Evolutionary conservation across 2,888 invertebrate species (phyloP), one percentile per base, ranked within the genome.

Genomic region (Belgica antarctica): DNA sequence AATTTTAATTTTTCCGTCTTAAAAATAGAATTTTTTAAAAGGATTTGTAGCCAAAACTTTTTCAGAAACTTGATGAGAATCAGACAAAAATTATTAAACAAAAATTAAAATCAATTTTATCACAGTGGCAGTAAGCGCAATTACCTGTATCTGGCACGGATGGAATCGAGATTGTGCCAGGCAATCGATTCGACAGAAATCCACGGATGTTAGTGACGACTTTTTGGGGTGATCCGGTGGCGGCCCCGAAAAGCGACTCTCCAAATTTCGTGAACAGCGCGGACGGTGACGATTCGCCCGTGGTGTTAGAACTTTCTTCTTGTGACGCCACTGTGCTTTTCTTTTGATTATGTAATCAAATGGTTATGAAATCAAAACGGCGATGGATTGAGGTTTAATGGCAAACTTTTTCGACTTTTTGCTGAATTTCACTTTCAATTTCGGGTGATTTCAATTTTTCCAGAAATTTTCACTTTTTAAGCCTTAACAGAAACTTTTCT

Each of bases 121-220:
- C n/a, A n/a, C n/a, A 34, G 12, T 8, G 34, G 34, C 34, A 34
- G 34, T 34, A 34, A 34, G 34, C 12, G 34, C n/a, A 41, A 17
- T 52, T 22, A 89, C 89, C 89, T 87, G 89, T 86, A 77, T 89
- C 89, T 77, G 86, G 84, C 66, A 70, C 36, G 25, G 68, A 34
- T 7, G 86, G 65, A 27, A 65, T 65, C 1, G 41, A 41, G 83
- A 81, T 87, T 84, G 78, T 86, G 82, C 77, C 86, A 84, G 79
- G 86, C 82, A 79, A 88, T 83, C 86, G 85, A 80, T 84, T 85
- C 77, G 85, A 82, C 75, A 89, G 84, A 83, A 85, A 88, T 76
- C 89, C 89, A 78, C 85, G 83, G 80, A 89, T 86, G 81, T 88
- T 88, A 81, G 83, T 86, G 78, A 89, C 88, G 77, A 88, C 87